Evolutionary conservation across 2,888 invertebrate species (phyloP).

Genomic region (Pseudococcus longispinus): DNA sequence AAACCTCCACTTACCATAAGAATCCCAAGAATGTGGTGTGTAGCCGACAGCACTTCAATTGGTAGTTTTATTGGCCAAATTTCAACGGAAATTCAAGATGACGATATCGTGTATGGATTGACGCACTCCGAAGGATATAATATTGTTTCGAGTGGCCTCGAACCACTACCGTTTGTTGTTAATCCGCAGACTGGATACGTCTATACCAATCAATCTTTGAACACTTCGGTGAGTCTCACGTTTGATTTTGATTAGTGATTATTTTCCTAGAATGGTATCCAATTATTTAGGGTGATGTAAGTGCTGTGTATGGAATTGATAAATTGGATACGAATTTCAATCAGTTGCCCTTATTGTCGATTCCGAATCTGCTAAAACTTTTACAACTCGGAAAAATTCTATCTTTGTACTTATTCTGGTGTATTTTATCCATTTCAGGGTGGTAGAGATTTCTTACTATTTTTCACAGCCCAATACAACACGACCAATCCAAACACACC

Average conservation of each 20-base stretch:
- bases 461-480: slow-evolving; percentile 65
- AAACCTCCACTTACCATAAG: slow-evolving; percentile 71
- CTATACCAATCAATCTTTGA: slow-evolving; percentile 78
- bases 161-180: slow-evolving; percentile 76
- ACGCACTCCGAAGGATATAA: slow-evolving; percentile 66
- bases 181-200: slow-evolving; percentile 78
- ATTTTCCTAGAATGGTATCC: not conserved
- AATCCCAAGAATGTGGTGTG: slow-evolving; percentile 72
- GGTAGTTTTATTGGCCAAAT: slow-evolving; percentile 76
- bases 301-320: too few species aligned
- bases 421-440: too few species aligned
- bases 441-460: slow-evolving; percentile 72
- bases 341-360: too few species aligned
- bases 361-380: too few species aligned
- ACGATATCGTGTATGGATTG: slow-evolving; percentile 74
- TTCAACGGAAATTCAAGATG: slow-evolving; percentile 69
- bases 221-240: slow-evolving; percentile 73
- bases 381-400: too few species aligned
- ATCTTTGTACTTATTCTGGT: too few species aligned
- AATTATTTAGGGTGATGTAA: not conserved
- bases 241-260: not conserved
- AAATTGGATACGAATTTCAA: not conserved
- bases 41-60: slow-evolving; percentile 74
- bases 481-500: not conserved
- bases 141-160: slow-evolving; percentile 62